Conservation (phyloP, 2,113 vertebrate species). For the Cynocephalus volans region DNA sequence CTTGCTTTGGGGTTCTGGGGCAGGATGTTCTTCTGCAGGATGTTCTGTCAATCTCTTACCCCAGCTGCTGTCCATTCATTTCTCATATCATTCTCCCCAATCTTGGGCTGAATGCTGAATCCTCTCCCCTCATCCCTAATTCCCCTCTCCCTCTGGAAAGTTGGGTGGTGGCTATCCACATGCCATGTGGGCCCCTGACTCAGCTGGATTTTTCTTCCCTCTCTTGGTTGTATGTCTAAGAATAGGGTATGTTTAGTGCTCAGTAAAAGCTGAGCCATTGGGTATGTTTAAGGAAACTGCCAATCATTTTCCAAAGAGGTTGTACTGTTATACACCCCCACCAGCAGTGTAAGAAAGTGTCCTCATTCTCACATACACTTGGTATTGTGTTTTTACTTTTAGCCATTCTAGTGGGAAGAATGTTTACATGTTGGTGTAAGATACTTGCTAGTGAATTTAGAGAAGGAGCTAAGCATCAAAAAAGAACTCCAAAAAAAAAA, state of each 20-base stretch:
- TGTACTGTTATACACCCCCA: neutral
- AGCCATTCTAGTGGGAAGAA: neutral
- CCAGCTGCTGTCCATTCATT: neutral
- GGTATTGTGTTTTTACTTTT: neutral
- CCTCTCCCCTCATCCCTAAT: no score
- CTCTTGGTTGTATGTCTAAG: neutral
- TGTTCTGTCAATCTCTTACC: neutral
- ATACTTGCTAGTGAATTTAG: neutral
- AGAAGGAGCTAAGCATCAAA: neutral
- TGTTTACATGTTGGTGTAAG: slow-evolving; percentile 1
- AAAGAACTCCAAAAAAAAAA: neutral
- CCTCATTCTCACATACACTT: neutral
- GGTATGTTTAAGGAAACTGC: neutral
- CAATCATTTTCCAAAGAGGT: neutral
- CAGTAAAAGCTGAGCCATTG: neutral
- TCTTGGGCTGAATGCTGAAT: neutral
- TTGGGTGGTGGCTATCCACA: neutral
- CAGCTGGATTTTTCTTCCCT: neutral
- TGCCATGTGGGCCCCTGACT: neutral
- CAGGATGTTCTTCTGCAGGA: neutral
- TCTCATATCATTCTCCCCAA: neutral
- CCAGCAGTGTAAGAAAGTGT: neutral
- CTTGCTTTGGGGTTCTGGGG: neutral
- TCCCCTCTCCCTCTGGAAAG: neutral
- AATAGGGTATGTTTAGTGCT: neutral